These are phyloP conservation scores for Sitta europaea DNA, from an alignment of 2,113 vertebrate genomes.

Conservation along the genomic window DNA sequence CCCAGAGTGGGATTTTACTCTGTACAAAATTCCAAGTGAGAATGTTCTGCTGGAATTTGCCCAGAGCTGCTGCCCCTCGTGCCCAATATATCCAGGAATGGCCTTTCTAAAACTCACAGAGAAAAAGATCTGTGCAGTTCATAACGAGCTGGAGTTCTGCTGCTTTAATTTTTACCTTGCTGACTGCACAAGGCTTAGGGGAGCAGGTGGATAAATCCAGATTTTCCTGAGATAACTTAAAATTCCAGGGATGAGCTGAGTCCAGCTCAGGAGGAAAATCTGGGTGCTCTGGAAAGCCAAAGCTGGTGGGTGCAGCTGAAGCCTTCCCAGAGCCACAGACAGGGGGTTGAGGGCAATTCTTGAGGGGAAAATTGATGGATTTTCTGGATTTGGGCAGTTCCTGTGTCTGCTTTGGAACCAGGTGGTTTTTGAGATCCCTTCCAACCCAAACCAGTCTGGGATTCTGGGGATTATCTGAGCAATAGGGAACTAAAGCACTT, in stretches of 20 bases:
- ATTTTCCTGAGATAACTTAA: accelerated
- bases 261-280: accelerated
- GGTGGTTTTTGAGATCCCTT: not conserved
- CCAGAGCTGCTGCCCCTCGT: not conserved
- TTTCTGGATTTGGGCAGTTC: not conserved
- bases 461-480: not conserved
- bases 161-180: not conserved
- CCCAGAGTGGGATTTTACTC: not conserved
- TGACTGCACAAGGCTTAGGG: not conserved
- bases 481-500: not conserved
- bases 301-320: not conserved
- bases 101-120: not conserved
- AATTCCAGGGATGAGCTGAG: too few relatives aligned
- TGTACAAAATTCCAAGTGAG: not conserved
- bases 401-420: not conserved
- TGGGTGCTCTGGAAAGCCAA: not conserved
- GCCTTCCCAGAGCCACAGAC: not conserved
- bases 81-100: not conserved
- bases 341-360: not conserved
- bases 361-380: not conserved
- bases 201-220: accelerated
- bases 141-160: not conserved
- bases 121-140: too few relatives aligned
- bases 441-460: not conserved
- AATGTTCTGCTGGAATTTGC: not conserved